Conservation (phyloP, 2,113 vertebrate genomes). For the Mirza zaza region DNA sequence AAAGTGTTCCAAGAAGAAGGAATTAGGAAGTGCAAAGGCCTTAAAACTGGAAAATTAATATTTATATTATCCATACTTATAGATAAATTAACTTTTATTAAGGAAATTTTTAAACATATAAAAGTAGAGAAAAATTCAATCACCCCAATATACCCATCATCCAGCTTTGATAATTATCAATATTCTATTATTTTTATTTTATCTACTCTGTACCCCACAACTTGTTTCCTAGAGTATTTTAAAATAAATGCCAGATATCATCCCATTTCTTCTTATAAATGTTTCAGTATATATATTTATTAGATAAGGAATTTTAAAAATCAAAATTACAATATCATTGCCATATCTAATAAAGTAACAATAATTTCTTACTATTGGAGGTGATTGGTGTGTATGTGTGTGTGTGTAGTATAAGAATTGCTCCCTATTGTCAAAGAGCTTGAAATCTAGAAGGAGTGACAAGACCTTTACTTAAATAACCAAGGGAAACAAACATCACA, state of each 20-base stretch:
- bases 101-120: not conserved
- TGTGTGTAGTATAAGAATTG: not conserved
- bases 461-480: not conserved
- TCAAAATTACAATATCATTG: slow-evolving; percentile 7
- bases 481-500: not conserved
- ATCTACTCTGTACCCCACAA: not conserved
- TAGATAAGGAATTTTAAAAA: not conserved
- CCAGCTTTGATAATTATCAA: not conserved
- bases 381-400: not conserved
- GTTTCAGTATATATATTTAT: not conserved
- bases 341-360: not conserved
- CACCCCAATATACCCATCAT: not conserved
- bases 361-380: not conserved
- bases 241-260: not conserved
- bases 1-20: not conserved
- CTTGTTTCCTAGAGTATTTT: not conserved
- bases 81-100: not conserved
- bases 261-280: not conserved
- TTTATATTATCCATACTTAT: not conserved
- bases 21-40: not conserved
- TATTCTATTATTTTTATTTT: not conserved
- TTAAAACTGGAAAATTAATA: not conserved
- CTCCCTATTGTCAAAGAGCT: not conserved
- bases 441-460: not conserved
- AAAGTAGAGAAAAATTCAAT: not conserved